Conservation (phyloP, 2,113 vertebrate species). For the Planiliza haematocheilus region DNA sequence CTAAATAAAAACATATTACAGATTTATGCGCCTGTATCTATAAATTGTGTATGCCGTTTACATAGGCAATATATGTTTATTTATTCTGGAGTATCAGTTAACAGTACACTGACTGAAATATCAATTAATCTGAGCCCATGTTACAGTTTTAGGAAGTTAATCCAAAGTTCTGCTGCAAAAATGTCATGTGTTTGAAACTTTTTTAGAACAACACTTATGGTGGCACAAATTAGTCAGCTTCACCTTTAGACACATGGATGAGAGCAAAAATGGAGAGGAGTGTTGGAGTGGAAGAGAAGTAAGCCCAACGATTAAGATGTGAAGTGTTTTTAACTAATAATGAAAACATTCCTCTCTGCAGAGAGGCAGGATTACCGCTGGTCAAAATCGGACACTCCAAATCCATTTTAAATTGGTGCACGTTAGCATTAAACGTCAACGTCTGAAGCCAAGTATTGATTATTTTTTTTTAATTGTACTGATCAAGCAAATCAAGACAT, state of each 20-base stretch:
- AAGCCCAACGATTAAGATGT: not conserved
- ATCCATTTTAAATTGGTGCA: not conserved
- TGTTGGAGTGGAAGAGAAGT: not conserved
- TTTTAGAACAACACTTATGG: not conserved
- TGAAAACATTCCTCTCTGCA: not conserved
- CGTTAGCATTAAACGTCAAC: not conserved
- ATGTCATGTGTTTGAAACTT: not conserved
- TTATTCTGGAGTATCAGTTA: not conserved
- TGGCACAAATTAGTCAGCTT: not conserved
- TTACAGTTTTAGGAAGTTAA: not conserved
- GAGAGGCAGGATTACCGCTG: not conserved
- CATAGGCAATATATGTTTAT: too few species aligned
- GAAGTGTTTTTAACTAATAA: too few species aligned
- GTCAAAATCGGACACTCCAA: not conserved
- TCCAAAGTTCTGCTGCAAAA: not conserved
- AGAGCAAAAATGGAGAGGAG: not conserved
- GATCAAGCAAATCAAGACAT: not conserved
- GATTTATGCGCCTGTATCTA: too few species aligned
- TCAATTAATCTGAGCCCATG: not conserved
- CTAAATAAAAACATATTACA: too few species aligned
- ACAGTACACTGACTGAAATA: not conserved
- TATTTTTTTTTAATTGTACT: not conserved
- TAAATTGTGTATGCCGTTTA: too few species aligned
- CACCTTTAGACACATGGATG: too few species aligned
- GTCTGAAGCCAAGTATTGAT: not conserved